phyloP scores from a whole-genome alignment of 2,888 invertebrate genomes.

The Priocnemis perturbator region DNA sequence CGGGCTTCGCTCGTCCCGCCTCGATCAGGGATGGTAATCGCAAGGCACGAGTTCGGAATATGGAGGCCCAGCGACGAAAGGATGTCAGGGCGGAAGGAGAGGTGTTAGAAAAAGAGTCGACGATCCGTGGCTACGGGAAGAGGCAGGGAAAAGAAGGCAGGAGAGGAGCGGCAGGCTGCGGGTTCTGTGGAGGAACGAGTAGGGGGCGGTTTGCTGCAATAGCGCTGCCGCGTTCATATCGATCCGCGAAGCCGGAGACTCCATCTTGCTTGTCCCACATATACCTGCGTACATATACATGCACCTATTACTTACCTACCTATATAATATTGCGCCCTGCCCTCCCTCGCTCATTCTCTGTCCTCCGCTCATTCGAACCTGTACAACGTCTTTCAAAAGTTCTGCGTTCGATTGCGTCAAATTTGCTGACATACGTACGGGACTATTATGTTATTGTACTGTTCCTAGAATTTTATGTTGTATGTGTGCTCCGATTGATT shows the following conservation, averaged over 20 bases:
- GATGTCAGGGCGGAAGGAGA: background rate
- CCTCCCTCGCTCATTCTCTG: slow-evolving; percentile 26
- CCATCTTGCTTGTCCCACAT: slow-evolving; percentile 71
- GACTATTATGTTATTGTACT: too few species aligned
- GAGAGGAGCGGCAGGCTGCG: slow-evolving; percentile 34
- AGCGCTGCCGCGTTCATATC: slow-evolving; percentile 71
- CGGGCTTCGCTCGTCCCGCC: too few species aligned
- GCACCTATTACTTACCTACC: slow-evolving; percentile 30
- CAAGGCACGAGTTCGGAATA: too few species aligned
- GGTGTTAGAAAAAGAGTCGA: slow-evolving; percentile 31
- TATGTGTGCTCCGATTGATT: too few species aligned
- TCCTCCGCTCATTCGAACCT: slow-evolving; percentile 9
- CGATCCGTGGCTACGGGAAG: slow-evolving; percentile 15
- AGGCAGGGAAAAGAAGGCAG: slow-evolving; percentile 33
- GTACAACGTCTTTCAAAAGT: too few species aligned
- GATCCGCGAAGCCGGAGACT: slow-evolving; percentile 64
- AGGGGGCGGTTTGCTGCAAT: slow-evolving; percentile 62
- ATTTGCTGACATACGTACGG: too few species aligned
- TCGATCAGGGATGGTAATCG: too few species aligned
- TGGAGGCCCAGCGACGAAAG: background rate
- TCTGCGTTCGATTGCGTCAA: too few species aligned
- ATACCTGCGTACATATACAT: slow-evolving; percentile 40
- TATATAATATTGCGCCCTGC: slow-evolving; percentile 33
- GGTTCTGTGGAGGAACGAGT: slow-evolving; percentile 32
- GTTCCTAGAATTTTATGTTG: too few species aligned